phyloP scores from a whole-genome alignment of 2,888 invertebrate species.

The Lordiphosa andalusiaca region DNA sequence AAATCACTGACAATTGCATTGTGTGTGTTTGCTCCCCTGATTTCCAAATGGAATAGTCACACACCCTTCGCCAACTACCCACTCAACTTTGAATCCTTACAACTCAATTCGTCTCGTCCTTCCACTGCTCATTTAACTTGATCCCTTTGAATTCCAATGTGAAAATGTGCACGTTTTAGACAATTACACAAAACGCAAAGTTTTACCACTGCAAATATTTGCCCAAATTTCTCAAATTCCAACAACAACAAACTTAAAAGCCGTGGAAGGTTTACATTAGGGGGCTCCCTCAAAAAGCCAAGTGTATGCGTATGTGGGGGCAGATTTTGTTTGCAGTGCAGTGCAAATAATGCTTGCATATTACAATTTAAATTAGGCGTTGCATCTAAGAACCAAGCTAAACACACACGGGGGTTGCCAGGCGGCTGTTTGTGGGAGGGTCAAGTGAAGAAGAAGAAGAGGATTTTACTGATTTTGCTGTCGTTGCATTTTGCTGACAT shows the following conservation, averaged over 20 bases:
- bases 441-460: conserved; percentile 17
- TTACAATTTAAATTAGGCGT: conserved; percentile 59
- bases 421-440: background rate
- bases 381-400: conserved; percentile 53
- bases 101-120: conserved; percentile 8
- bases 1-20: no score
- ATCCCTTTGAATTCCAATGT: conserved; percentile 34
- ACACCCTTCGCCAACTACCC: conserved; percentile 1
- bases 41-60: background rate
- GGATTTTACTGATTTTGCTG: conserved; percentile 43
- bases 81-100: conserved; percentile 4
- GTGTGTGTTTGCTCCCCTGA: background rate
- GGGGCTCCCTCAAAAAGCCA: conserved; percentile 24
- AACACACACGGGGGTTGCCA: conserved; percentile 35
- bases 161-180: conserved; percentile 40
- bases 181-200: conserved; percentile 37
- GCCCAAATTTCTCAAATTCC: conserved; percentile 30
- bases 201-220: conserved; percentile 40
- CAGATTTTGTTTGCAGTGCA: conserved; percentile 43
- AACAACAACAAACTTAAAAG: conserved; percentile 27
- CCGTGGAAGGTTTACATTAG: conserved; percentile 17
- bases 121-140: conserved; percentile 34
- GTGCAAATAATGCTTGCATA: conserved; percentile 48
- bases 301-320: conserved; percentile 9
- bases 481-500: conserved; percentile 42